Conservation (phyloP, 2,797 vertebrate genomes). For the Champsocephalus esox region DNA sequence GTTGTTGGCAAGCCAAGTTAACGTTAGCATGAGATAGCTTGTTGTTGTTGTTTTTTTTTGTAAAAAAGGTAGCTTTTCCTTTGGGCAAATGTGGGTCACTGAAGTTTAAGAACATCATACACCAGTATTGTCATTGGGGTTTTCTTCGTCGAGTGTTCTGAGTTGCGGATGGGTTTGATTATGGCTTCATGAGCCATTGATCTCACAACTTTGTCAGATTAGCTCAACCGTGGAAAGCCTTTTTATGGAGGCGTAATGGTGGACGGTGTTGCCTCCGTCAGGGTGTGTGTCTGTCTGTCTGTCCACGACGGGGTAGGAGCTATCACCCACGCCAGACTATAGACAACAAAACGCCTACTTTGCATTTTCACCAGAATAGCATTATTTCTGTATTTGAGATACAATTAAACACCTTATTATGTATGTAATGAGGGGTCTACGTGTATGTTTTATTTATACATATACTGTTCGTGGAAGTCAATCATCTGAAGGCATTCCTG, state of each 20-base stretch:
- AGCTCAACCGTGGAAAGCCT: slow-evolving; percentile 82
- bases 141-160: neutral
- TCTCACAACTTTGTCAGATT: slow-evolving; percentile 82
- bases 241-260: slow-evolving; percentile 80
- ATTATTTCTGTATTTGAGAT: slow-evolving; percentile 7
- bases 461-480: neutral
- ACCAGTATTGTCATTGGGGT: neutral
- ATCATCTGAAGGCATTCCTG: neutral
- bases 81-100: slow-evolving; percentile 40
- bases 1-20: slow-evolving; percentile 80
- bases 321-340: slow-evolving; percentile 40
- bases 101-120: slow-evolving; percentile 39
- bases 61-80: slow-evolving; percentile 30
- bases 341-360: slow-evolving; percentile 20
- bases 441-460: neutral
- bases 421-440: slow-evolving; percentile 46
- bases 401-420: slow-evolving; percentile 66
- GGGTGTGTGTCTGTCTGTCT: slow-evolving; percentile 54
- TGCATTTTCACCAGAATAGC: slow-evolving; percentile 10
- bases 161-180: slow-evolving; percentile 33
- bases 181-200: slow-evolving; percentile 61
- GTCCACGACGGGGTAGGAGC: slow-evolving; percentile 58
- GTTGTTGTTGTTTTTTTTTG: slow-evolving; percentile 72
- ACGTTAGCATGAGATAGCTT: slow-evolving; percentile 79
- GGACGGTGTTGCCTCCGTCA: slow-evolving; percentile 67